Base-by-base conservation (phyloP, 2,797 vertebrate species). In the Diplodus puntazzo region DNA sequence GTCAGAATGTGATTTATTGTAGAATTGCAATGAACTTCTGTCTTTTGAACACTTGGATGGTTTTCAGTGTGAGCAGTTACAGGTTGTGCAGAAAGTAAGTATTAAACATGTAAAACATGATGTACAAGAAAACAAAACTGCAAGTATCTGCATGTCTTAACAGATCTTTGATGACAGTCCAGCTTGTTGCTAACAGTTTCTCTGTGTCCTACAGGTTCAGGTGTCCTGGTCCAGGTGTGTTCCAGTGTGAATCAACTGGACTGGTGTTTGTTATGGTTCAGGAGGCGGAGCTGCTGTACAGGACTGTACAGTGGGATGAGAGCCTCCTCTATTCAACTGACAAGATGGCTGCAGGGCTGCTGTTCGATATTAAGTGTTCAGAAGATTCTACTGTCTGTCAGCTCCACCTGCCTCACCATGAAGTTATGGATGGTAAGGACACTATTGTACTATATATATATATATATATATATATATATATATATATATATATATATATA, bases 321-420 rank as follows among this genome's bases (percentile, higher is more conserved):
- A 18, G 0, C 20, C 34, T 69, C 25, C 81, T 90, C 58, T 14
- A 75, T 6, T 9, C 79, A 59, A 62, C 77, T 14, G 45, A 69
- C 11, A 87, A 34, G 34, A 34, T 34, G 34, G 34, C 34, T 34
- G 34, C 34, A 34, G 34, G 34, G 34, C 34, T 34, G 18, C 71
- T 81, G 71, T 81, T 72, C 11, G 6, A 68, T 0, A 65, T 83
- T 27, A 17, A 60, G 69, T 79, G 86, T 69, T 17, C 49, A 18
- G 25, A 69, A n/a, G 61, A 60, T 0, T 58, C 59, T 9, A 64
- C 73, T 11, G n/a, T 87, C 16, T 11, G 16, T 69, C 53, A 69
- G 5, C 79, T 89, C 7, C 73, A 75, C n/a, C 60, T 89, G 20
- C 88, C 81, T 10, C 89, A 88, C 77, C 86, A 86, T 81, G 87